Percentiles rank a stretch among this genome's conserved stretches.
Evolutionary conservation across 2,888 invertebrate genomes (phyloP).

Genomic region (Volucella zonaria): DNA sequence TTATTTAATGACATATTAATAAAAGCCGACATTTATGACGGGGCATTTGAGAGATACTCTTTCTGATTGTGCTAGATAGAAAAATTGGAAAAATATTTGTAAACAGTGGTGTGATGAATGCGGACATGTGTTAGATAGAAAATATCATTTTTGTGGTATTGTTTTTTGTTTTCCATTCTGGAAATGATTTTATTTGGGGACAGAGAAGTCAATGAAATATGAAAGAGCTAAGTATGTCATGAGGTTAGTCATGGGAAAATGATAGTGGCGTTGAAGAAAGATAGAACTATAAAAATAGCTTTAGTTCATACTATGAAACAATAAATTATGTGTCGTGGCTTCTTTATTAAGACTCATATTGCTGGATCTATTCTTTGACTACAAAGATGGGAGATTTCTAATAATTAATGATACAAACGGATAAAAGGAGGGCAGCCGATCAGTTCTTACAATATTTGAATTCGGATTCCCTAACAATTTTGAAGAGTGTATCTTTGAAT

Average conservation of each 20-base stretch:
- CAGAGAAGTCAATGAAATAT: slow-evolving; percentile 12
- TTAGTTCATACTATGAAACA: no score
- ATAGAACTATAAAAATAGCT: no score
- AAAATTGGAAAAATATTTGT: slow-evolving; percentile 64
- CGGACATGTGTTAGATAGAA: slow-evolving; percentile 46
- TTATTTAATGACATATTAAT: slow-evolving; percentile 71
- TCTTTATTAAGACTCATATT: no score
- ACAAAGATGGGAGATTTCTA: no score
- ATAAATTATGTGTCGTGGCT: no score
- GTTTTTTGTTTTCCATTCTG: slow-evolving; percentile 2
- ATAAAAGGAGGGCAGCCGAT: no score
- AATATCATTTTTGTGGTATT: slow-evolving; percentile 15
- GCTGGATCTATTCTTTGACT: no score
- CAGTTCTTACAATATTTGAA: no score
- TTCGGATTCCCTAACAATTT: no score
- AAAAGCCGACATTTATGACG: slow-evolving; percentile 60
- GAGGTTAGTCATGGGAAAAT: slow-evolving; percentile 11
- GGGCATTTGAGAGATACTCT: slow-evolving; percentile 46
- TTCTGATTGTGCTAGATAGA: slow-evolving; percentile 64
- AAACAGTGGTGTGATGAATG: slow-evolving; percentile 64
- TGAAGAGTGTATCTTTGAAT: no score
- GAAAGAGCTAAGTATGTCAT: slow-evolving; percentile 31
- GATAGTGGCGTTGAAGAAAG: no score
- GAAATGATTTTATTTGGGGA: slow-evolving; percentile 2
- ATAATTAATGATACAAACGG: no score